Conservation (phyloP, 2,113 vertebrate genomes). For the Aptenodytes forsteri region DNA sequence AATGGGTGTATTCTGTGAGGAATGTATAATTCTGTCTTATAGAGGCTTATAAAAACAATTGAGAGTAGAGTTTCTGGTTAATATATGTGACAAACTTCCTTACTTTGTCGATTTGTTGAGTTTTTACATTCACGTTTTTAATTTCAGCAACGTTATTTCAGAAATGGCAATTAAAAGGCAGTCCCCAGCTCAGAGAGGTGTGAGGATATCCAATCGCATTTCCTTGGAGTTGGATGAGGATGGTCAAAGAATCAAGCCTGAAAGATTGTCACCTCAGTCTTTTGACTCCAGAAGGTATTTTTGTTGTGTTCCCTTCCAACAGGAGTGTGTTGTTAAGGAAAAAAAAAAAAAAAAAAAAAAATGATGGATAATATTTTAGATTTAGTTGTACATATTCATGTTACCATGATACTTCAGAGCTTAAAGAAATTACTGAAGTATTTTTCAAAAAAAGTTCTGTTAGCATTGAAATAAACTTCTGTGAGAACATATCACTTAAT, state of each 20-base stretch:
- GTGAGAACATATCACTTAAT: neutral
- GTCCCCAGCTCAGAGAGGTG: neutral
- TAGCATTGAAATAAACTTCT: neutral
- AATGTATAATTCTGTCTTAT: neutral
- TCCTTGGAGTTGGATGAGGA: slow-evolving; percentile 79
- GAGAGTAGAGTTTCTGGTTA: neutral
- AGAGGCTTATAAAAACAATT: neutral
- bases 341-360: neutral
- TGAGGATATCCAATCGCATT: slow-evolving; percentile 67
- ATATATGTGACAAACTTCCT: neutral
- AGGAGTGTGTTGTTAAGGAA: neutral
- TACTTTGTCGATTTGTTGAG: neutral
- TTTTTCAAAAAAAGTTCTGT: neutral
- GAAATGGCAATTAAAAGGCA: slow-evolving; percentile 84
- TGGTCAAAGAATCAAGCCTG: slow-evolving; percentile 48
- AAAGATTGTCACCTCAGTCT: neutral
- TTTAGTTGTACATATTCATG: neutral
- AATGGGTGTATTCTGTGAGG: neutral
- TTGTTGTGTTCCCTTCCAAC: neutral
- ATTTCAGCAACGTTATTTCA: slow-evolving; percentile 81
- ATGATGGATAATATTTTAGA: neutral
- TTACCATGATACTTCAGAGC: neutral
- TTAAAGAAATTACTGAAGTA: neutral
- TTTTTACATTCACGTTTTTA: slow-evolving; percentile 30
- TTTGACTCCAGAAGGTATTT: slow-evolving; percentile 63